phyloP scores from a whole-genome alignment of 2,113 vertebrate species.

The Protobothrops flavoviridis region DNA sequence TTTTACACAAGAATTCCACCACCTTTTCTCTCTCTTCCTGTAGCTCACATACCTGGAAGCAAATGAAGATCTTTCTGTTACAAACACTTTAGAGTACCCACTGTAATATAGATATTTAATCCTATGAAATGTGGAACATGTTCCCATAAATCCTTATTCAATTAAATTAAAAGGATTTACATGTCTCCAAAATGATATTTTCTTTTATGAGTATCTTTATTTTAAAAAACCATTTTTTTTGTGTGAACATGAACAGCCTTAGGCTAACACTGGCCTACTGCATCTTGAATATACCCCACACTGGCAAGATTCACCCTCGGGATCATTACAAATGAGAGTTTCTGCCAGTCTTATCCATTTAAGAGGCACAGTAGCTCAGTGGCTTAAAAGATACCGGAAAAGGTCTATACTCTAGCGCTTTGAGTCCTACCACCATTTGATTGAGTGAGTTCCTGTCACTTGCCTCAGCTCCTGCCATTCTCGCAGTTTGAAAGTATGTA shows the following conservation, averaged over 20 bases:
- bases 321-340: neutral
- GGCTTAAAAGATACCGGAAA: neutral
- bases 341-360: slow-evolving; percentile 17
- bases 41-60: slow-evolving; percentile 49
- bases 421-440: neutral
- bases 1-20: slow-evolving; percentile 55
- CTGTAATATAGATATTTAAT: slow-evolving; percentile 63
- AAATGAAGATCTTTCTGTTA: slow-evolving; percentile 50
- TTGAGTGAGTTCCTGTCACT: neutral
- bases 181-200: slow-evolving; percentile 57
- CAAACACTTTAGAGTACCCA: slow-evolving; percentile 54
- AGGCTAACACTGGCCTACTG: neutral
- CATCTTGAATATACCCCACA: neutral
- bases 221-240: slow-evolving; percentile 47
- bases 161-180: slow-evolving; percentile 64
- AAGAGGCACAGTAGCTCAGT: neutral
- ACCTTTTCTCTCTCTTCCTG: slow-evolving; percentile 45
- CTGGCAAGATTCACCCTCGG: neutral
- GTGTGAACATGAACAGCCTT: neutral
- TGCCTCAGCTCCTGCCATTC: neutral
- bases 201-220: slow-evolving; percentile 42
- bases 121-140: slow-evolving; percentile 57
- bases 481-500: neutral
- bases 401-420: neutral
- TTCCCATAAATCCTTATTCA: slow-evolving; percentile 59